These are phyloP conservation scores for Esox masquinongy DNA, from an alignment of 2,797 vertebrate species.

Conservation along the genomic window DNA sequence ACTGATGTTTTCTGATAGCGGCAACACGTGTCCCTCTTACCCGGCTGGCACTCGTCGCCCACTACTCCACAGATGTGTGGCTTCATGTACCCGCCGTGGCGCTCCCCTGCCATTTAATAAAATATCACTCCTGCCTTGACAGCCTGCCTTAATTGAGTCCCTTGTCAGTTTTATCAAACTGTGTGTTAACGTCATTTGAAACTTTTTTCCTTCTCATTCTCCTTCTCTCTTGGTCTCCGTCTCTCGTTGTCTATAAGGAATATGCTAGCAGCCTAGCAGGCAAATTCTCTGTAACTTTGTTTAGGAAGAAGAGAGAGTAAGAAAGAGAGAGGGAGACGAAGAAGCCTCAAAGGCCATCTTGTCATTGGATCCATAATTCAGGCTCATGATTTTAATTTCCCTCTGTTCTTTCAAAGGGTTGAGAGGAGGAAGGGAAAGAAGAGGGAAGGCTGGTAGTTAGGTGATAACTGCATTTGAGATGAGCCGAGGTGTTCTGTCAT, in stretches of 20 bases:
- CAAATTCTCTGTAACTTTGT: conserved; percentile 84
- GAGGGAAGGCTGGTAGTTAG: conserved; percentile 82
- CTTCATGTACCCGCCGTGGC: conserved; percentile 80
- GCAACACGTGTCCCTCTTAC: conserved; percentile 84
- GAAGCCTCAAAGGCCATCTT: conserved; percentile 80
- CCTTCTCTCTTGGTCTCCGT: not conserved
- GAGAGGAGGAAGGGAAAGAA: conserved; percentile 73
- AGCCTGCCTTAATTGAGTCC: conserved; percentile 84
- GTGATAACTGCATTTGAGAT: conserved; percentile 95
- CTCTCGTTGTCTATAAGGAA: conserved; percentile 52
- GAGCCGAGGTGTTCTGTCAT: conserved; percentile 68
- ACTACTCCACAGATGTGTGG: conserved; percentile 80
- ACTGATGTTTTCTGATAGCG: conserved; percentile 83
- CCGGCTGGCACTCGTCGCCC: conserved; percentile 63
- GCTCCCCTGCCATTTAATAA: conserved; percentile 79
- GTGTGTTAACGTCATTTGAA: conserved; percentile 74
- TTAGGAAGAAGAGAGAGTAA: conserved; percentile 55
- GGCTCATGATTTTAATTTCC: conserved; percentile 99
- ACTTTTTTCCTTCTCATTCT: conserved; percentile 64
- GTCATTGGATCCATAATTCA: conserved; percentile 98
- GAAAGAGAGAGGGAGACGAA: conserved; percentile 45
- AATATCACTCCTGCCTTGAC: conserved; percentile 82
- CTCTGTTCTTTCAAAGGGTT: conserved; percentile 99
- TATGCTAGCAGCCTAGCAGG: conserved; percentile 80
- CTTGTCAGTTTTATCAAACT: conserved; percentile 87